Base-by-base conservation (phyloP, 2,888 invertebrate species). In the Apotomis betuletana region DNA sequence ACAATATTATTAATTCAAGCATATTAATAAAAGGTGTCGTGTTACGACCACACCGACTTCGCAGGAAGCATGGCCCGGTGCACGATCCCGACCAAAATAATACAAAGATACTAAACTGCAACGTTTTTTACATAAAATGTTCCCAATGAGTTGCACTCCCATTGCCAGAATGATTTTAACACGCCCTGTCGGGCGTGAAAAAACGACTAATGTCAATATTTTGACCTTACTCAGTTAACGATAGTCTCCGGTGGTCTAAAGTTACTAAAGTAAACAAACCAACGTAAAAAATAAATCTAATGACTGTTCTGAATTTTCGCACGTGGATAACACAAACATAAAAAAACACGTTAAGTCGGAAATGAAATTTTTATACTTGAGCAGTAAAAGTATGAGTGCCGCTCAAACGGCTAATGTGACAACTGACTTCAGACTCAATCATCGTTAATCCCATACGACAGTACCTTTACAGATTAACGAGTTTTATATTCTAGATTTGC, bases 1-100 rank as follows among this genome's bases (percentile, higher is more conserved):
- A 91, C 87, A 90, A 89, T 88, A 87, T 92, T 92, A 92, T 91
- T 90, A 92, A 92, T 90, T 90, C 90, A 91, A 85, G 90, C 92
- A 91, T 91, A 92, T 89, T 88, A 90, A 90, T 88, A 87, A 86
- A 87, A 81, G 89, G 92, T 92, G 86, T 93, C 89, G 77, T 54
- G 87, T 93, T 92, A 86, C 92, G 92, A 92, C 92, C 92, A 92
- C 92, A 92, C 91, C 85, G 84, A 85, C 85, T 89, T 88, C 90
- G 90, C 91, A 92, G 92, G 92, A 93, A 92, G 92, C 91, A 89
- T 88, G 90, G 86, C 83, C 88, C 88, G 88, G 69, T 90, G 92
- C 87, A 79, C 89, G 86, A 88, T 84, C 86, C 87, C 86, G 79
- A 90, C 87, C 87, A 90, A 91, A 90, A 91, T 89, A 90, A 89